Conservation (phyloP, 2,113 vertebrate species). For the Lophotis ruficrista region DNA sequence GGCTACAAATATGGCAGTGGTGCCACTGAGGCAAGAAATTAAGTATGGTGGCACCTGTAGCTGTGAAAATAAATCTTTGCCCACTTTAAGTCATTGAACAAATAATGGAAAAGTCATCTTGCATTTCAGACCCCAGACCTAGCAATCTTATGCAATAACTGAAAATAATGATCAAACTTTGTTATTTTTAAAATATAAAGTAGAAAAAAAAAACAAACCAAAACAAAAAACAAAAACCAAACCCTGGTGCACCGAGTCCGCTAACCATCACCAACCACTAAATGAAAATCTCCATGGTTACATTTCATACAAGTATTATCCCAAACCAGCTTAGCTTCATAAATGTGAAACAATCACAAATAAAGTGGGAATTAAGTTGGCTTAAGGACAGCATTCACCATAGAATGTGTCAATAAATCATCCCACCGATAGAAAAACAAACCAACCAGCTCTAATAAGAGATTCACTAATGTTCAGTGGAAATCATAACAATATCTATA, state of each 20-base stretch:
- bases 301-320: not conserved
- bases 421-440: not conserved
- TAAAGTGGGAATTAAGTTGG: not conserved
- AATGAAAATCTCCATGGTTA: not conserved
- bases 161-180: not conserved
- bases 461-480: not conserved
- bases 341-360: not conserved
- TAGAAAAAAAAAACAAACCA: not conserved
- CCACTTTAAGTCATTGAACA: not conserved
- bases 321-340: not conserved
- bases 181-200: not conserved
- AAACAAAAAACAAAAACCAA: not conserved
- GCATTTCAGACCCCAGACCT: not conserved
- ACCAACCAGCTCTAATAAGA: not conserved
- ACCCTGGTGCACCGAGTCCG: not conserved
- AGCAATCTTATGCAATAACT: not conserved
- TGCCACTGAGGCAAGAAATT: rapidly evolving
- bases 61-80: not conserved
- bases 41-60: not conserved
- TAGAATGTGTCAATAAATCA: not conserved
- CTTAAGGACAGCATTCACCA: not conserved
- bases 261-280: not conserved
- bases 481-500: not conserved
- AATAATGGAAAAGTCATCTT: not conserved
- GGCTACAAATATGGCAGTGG: rapidly evolving